Base-by-base conservation (phyloP, 2,888 invertebrate genomes). In the Ferdinandea cuprea region DNA sequence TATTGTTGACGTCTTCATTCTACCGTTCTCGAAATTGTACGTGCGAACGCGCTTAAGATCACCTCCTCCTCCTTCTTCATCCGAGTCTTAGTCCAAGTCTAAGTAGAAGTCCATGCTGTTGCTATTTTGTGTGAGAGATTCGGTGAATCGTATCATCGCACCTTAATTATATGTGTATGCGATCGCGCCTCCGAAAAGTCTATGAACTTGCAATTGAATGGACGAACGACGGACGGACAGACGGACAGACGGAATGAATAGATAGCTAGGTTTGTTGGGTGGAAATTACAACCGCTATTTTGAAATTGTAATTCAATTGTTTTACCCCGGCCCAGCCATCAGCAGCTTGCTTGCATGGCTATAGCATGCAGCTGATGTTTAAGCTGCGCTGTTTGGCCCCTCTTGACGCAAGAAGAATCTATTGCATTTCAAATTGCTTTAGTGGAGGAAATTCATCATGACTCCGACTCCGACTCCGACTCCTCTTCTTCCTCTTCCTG, bases 271-370 rank as follows among this genome's bases (percentile, higher is more conserved):
- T 65, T 15, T 30, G 58, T 21, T 63, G 28, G 59, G 68, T 37
- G 61, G 68, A 68, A 52, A 78, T 78, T 72, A 73, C 78, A 83
- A 83, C 83, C 72, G 83, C 84, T 79, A 79, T 79, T n/a, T 84
- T 84, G 84, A 79, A 84, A 84, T 84, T 84, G 73, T 84, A 84
- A 84, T 84, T 84, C 84, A 84, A 84, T 84, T 84, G 83, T 83
- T 58, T 83, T 58, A 68, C 46, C 63, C 83, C 72, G 48, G 59
- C 35, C 4, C 37, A 42, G 13, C 5, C 13, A 40, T 13, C 50
- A 48, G n/a, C n/a, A n/a, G n/a, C n/a, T n/a, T n/a, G n/a, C n/a
- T n/a, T n/a, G n/a, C n/a, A n/a, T n/a, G n/a, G n/a, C n/a, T n/a
- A n/a, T n/a, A 54, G 17, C 1, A 44, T 3, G 63, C 61, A 44